phyloP scores from a whole-genome alignment of 2,797 vertebrate genomes.

The Anguilla anguilla region DNA sequence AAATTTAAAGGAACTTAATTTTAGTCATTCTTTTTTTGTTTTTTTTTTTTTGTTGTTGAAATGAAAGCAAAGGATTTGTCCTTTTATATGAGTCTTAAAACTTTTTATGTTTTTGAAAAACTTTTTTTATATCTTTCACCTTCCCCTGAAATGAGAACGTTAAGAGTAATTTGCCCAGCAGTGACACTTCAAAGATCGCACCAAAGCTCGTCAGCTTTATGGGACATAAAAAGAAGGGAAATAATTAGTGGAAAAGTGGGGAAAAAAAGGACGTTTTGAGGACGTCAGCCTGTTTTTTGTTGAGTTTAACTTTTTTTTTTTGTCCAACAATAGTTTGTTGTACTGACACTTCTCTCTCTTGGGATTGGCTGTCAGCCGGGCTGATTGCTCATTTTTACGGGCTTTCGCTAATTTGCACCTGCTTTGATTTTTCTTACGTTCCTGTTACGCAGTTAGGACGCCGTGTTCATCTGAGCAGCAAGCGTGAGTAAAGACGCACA shows the following conservation, averaged over 20 bases:
- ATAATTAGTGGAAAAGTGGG: background rate
- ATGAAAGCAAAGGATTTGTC: background rate
- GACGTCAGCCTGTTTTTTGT: background rate
- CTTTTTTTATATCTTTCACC: background rate
- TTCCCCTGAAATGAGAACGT: background rate
- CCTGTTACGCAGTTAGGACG: background rate
- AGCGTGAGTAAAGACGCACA: background rate
- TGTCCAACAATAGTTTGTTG: background rate
- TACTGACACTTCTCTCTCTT: background rate
- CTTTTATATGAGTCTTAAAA: background rate
- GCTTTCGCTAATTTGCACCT: slow-evolving; percentile 19
- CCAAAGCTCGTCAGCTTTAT: background rate
- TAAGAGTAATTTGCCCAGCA: background rate
- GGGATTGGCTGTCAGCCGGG: background rate
- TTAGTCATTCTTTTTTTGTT: background rate
- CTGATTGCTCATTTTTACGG: slow-evolving; percentile 16
- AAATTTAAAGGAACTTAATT: background rate
- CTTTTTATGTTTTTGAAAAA: background rate
- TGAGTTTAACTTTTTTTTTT: background rate
- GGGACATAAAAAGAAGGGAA: background rate
- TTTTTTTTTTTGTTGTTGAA: background rate
- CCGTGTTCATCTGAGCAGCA: background rate
- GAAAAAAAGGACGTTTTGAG: background rate
- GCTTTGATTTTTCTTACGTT: background rate
- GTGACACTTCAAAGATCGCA: background rate